These are phyloP conservation scores for Seriola dumerili DNA, from an alignment of 2,113 vertebrate species.

Conservation along the genomic window DNA sequence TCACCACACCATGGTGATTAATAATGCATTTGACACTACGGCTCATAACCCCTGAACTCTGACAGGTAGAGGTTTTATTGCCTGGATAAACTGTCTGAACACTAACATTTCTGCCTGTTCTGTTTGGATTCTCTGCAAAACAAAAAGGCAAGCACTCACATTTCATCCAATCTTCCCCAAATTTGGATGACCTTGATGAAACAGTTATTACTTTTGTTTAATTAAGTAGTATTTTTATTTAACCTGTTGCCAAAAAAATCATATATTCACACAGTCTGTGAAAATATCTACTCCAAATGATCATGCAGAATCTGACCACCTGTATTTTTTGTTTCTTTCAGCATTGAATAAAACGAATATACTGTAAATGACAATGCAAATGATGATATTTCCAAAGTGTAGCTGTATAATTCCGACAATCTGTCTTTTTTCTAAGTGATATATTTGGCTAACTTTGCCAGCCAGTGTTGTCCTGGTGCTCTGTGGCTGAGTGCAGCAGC, in stretches of 20 bases:
- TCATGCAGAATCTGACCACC: not conserved
- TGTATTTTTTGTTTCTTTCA: not conserved
- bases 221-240: not conserved
- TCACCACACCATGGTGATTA: not conserved
- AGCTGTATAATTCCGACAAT: not conserved
- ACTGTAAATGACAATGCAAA: constrained; percentile 8
- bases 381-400: constrained; percentile 6
- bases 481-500: constrained; percentile 45
- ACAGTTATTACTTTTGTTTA: not conserved
- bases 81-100: too few species aligned
- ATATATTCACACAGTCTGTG: too few species aligned
- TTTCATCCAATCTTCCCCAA: not conserved
- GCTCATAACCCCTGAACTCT: not conserved
- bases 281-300: not conserved
- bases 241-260: not conserved
- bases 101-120: not conserved
- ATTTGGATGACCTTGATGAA: not conserved
- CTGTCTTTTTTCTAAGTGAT: constrained; percentile 18
- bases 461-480: constrained; percentile 32
- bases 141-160: not conserved
- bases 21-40: not conserved
- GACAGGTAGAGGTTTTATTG: too few species aligned
- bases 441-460: constrained; percentile 8
- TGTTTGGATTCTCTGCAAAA: too few species aligned
- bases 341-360: not conserved